Base-by-base conservation (phyloP, 2,113 vertebrate genomes). In the Terrapene triunguis region DNA sequence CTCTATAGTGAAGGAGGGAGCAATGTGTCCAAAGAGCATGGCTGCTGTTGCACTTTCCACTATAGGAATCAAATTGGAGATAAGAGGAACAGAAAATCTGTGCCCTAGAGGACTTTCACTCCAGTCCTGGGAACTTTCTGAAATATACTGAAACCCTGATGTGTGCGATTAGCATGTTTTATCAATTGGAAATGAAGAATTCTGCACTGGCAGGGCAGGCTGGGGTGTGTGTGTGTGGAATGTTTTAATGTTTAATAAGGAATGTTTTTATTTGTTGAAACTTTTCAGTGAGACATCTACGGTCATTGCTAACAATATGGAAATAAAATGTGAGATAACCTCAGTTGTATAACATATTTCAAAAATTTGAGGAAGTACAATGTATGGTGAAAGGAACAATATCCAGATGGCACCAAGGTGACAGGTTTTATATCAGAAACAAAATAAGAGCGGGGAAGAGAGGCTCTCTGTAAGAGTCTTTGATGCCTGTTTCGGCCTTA, bases 381-480 rank as follows among this genome's bases (percentile, higher is more conserved):
- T 80, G 2, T 32, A 79, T 50, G 89, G 96, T n/a, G 92, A 96
- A 92, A 93, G 89, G 87, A 96, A 93, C 92, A 90, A 81, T 93
- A 11, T 96, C 96, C 97, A 97, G 96, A 98, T 98, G 97, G 94
- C 96, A 98, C 92, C 19, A 11, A 38, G 69, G 96, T 97, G 97
- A 97, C 94, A 97, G 96, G 94, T 94, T 96, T 95, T 97, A 78
- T 93, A 80, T 97, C 95, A 14, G 2, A 95, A 78, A 85, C 69
- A 92, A 94, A 97, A 50, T 85, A 93, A 93, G 88, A 92, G 50
- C 11, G 3, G 80, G 88, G 89, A 85, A 59, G 69, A 91, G 86
- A 92, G 82, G 85, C 86, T 84, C 87, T 88, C 89, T 91, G 59
- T 27, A 95, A 89, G 96, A 95, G 94, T 85, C 89, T 53, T 72